These are phyloP conservation scores for Alosa alosa DNA, from an alignment of 2,113 vertebrate genomes.

Conservation along the genomic window DNA sequence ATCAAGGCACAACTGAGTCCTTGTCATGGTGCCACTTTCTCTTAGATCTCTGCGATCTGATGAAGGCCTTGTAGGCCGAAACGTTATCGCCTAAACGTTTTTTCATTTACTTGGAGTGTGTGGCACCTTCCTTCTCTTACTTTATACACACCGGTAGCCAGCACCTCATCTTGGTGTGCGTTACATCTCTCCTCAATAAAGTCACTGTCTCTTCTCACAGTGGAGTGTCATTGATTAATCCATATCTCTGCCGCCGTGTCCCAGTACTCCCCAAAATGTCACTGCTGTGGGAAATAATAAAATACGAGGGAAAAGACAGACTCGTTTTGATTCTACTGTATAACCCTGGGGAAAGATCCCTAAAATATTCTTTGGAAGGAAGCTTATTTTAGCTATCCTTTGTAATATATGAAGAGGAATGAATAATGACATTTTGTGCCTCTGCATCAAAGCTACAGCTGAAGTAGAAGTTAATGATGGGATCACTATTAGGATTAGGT, in stretches of 20 bases:
- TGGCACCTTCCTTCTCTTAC: too few species aligned
- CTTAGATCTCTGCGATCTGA: too few species aligned
- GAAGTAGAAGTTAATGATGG: background rate
- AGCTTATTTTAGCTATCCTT: background rate
- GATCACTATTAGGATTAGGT: background rate
- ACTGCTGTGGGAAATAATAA: background rate
- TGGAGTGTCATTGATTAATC: background rate
- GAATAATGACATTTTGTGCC: background rate
- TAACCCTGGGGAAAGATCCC: background rate
- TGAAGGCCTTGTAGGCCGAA: too few species aligned
- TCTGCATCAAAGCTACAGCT: background rate
- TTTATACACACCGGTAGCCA: too few species aligned
- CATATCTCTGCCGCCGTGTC: background rate
- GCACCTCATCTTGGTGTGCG: too few species aligned
- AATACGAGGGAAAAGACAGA: background rate
- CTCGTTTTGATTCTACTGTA: background rate
- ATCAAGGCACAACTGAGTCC: background rate
- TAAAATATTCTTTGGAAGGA: background rate
- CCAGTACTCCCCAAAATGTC: background rate
- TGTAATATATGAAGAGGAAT: background rate
- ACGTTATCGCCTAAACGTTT: too few species aligned
- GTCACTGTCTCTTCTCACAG: background rate
- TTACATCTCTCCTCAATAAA: too few species aligned
- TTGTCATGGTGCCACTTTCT: background rate
- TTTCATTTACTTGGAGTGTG: too few species aligned